A percentile compares a stretch with the other conserved stretches of the same genome.
These are phyloP conservation scores for Drosophila subquinaria DNA, from an alignment of 2,888 invertebrate genomes.

Conservation along the genomic window DNA sequence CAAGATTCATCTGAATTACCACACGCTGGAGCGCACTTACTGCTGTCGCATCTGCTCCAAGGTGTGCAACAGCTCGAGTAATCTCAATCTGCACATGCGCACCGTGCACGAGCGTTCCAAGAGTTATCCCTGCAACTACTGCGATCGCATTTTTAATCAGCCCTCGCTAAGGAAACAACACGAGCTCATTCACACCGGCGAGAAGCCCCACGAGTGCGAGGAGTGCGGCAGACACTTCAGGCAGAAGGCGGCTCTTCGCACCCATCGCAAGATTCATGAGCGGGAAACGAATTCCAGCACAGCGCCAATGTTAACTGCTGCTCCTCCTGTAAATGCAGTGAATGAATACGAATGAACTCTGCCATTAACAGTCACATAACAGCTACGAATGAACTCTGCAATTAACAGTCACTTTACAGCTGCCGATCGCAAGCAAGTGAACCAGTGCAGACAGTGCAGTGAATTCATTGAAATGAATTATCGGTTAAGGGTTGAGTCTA, in stretches of 20 bases:
- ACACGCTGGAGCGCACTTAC: constrained; percentile 81
- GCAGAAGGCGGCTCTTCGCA: constrained; percentile 80
- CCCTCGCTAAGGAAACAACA: constrained; percentile 82
- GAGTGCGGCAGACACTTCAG: constrained; percentile 79
- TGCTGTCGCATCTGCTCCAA: constrained; percentile 78
- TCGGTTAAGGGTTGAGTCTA: background rate
- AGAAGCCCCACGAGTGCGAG: constrained; percentile 81
- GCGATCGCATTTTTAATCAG: constrained; percentile 80
- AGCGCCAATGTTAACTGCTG: background rate
- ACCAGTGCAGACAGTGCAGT: too few species aligned
- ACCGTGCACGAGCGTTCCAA: constrained; percentile 79
- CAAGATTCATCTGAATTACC: constrained; percentile 82
- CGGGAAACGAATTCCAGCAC: constrained; percentile 10
- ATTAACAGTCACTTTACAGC: background rate
- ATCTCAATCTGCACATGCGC: constrained; percentile 79
- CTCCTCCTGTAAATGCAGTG: background rate
- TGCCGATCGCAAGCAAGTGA: too few species aligned
- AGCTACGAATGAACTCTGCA: background rate
- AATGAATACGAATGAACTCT: background rate
- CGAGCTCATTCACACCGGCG: constrained; percentile 84
- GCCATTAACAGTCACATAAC: background rate
- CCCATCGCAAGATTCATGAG: constrained; percentile 79
- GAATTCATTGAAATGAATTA: background rate
- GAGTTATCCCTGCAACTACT: constrained; percentile 76
- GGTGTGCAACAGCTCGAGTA: constrained; percentile 82